A percentile compares a stretch with the other conserved stretches of the same genome.
These are phyloP conservation scores for Drosophila serrata DNA, from an alignment of 1,140 invertebrate genomes.

Conservation along the genomic window DNA sequence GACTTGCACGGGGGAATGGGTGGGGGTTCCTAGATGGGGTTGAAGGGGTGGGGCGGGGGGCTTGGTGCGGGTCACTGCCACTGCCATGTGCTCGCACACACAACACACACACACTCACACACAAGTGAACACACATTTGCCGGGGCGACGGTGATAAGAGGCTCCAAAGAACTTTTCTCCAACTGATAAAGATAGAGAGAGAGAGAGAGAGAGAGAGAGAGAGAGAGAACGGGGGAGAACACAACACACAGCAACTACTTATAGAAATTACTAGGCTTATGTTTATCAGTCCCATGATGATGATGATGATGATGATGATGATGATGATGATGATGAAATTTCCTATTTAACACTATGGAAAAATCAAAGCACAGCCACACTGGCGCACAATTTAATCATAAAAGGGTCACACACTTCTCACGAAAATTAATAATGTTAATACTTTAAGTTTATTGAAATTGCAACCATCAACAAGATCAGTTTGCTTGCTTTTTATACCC, in stretches of 20 bases:
- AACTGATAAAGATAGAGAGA: conserved; percentile 12
- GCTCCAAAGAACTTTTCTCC: conserved; percentile 59
- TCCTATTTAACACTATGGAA: conserved; percentile 2
- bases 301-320: conserved; percentile 16
- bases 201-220: not conserved
- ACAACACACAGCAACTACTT: conserved; percentile 5
- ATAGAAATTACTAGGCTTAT: conserved; percentile 20
- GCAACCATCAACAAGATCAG: no score
- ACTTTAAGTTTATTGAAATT: no score
- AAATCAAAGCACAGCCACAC: conserved; percentile 15
- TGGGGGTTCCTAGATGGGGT: not conserved
- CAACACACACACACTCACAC: no score
- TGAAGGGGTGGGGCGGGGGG: not conserved
- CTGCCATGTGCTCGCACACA: conserved; percentile 49
- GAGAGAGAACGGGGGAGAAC: conserved; percentile 7
- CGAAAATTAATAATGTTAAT: no score
- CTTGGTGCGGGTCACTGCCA: conserved; percentile 11
- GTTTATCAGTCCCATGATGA: conserved; percentile 23
- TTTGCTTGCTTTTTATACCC: no score
- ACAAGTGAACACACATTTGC: conserved; percentile 12
- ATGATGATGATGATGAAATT: conserved; percentile 20
- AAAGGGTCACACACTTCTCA: conserved; percentile 8
- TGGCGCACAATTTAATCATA: no score
- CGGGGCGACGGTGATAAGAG: conserved; percentile 57
- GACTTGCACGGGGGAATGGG: conserved; percentile 3